Evolutionary conservation across 2,888 invertebrate genomes (phyloP).

Genomic region (Polydesmus complanatus): DNA sequence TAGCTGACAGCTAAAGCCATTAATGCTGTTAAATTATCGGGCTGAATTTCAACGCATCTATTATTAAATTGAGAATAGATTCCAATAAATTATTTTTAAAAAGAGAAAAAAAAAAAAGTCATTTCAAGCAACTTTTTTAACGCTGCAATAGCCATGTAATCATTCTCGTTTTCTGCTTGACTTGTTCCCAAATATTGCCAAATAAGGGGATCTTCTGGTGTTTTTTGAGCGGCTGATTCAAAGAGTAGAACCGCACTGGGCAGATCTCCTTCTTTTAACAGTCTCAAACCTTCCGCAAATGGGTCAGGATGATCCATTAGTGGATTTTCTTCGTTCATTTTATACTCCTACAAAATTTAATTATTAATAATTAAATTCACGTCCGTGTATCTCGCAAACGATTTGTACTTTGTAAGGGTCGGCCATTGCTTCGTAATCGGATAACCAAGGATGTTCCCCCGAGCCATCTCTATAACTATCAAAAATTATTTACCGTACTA

Average conservation of each 20-base stretch:
- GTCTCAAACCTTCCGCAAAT: slow-evolving; percentile 69
- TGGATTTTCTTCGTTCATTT: slow-evolving; percentile 71
- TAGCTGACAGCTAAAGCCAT: slow-evolving; percentile 87
- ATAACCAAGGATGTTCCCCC: slow-evolving; percentile 52
- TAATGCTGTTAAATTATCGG: slow-evolving; percentile 64
- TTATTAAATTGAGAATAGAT: neutral
- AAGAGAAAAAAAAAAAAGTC: neutral
- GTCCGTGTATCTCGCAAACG: no score
- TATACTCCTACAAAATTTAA: slow-evolving; percentile 60
- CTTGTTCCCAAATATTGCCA: slow-evolving; percentile 81
- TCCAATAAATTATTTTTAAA: neutral
- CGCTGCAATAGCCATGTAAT: slow-evolving; percentile 82
- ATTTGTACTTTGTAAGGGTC: slow-evolving; percentile 45
- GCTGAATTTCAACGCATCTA: slow-evolving; percentile 49
- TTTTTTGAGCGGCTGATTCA: slow-evolving; percentile 81
- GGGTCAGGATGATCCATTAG: slow-evolving; percentile 62
- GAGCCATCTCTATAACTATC: slow-evolving; percentile 14
- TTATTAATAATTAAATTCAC: no score
- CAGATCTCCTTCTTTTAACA: slow-evolving; percentile 71
- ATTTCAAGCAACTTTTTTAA: slow-evolving; percentile 46
- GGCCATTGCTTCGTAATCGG: slow-evolving; percentile 48
- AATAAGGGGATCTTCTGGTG: slow-evolving; percentile 57
- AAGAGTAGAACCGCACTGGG: slow-evolving; percentile 92
- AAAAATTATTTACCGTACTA: neutral
- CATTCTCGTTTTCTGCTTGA: slow-evolving; percentile 96